Percentiles rank a stretch among this genome's conserved stretches.
These are phyloP conservation scores for Drosophila aldrichi DNA, from an alignment of 2,888 invertebrate genomes.

Conservation along the genomic window DNA sequence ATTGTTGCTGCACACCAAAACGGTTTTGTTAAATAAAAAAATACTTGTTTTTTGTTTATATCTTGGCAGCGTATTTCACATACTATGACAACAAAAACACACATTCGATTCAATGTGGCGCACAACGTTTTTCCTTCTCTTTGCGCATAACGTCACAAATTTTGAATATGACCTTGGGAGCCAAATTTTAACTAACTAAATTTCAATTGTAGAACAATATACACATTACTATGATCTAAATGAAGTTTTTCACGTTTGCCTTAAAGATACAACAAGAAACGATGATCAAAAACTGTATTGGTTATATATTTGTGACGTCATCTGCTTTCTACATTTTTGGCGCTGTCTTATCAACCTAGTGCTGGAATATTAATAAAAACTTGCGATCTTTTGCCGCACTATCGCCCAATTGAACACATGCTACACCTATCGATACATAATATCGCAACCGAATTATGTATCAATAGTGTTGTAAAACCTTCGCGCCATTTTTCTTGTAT, in stretches of 20 bases:
- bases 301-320: neutral
- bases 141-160: slow-evolving; percentile 42
- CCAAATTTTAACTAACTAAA: neutral
- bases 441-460: neutral
- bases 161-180: neutral
- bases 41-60: slow-evolving; percentile 28
- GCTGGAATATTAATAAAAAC: neutral
- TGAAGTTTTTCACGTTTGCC: neutral
- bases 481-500: slow-evolving; percentile 55
- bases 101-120: slow-evolving; percentile 5
- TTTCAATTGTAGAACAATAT: neutral
- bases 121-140: slow-evolving; percentile 16
- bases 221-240: neutral
- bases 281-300: neutral
- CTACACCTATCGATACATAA: slow-evolving; percentile 26
- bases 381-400: neutral
- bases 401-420: slow-evolving; percentile 10
- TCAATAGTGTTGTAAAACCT: slow-evolving; percentile 56
- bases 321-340: neutral
- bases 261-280: neutral
- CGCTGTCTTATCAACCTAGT: neutral
- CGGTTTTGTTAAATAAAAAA: slow-evolving; percentile 27
- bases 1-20: slow-evolving; percentile 23
- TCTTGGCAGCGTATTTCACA: slow-evolving; percentile 36
- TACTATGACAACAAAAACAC: slow-evolving; percentile 33